These are phyloP conservation scores for Pocillopora grandis DNA, from an alignment of 92 coral and sea anemone genomes.

Conservation along the genomic window DNA sequence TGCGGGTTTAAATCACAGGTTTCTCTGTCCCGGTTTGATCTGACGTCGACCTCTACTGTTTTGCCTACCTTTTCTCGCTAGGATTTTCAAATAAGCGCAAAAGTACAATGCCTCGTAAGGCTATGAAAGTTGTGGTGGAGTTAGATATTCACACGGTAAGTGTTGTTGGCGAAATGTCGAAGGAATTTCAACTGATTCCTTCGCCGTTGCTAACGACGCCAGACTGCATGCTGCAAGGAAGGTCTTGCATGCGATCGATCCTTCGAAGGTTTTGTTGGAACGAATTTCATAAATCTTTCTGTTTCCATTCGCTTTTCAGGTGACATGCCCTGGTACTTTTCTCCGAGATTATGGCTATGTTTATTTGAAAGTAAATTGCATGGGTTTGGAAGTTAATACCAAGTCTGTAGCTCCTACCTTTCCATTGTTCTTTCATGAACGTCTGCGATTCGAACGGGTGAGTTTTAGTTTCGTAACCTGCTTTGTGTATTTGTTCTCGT, in stretches of 20 bases:
- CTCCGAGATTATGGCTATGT: constrained; percentile 98
- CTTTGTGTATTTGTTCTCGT: constrained; percentile 12
- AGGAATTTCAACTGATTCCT: constrained; percentile 4
- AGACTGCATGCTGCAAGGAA: constrained; percentile 8
- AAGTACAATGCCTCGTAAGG: constrained; percentile 90
- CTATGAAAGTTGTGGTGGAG: constrained; percentile 98
- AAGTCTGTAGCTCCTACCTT: constrained; percentile 97
- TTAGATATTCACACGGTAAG: constrained; percentile 93
- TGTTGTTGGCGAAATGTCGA: constrained; percentile 13
- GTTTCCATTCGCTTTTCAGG: constrained; percentile 49
- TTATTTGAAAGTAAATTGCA: constrained; percentile 90
- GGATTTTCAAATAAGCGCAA: neutral
- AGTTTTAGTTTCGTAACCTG: neutral
- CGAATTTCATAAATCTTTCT: neutral
- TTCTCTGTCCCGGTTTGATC: neutral
- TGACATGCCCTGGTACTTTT: constrained; percentile 95
- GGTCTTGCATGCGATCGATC: constrained; percentile 12
- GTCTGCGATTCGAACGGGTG: constrained; percentile 98
- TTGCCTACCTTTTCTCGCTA: neutral
- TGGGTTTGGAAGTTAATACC: constrained; percentile 95
- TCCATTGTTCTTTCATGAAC: constrained; percentile 96
- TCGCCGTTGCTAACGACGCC: constrained; percentile 99
- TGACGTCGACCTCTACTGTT: neutral
- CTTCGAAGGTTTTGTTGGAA: neutral
- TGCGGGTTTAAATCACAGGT: constrained; percentile 31